These are phyloP conservation scores for Camelus dromedarius DNA, from an alignment of 2,113 vertebrate species.

Conservation along the genomic window DNA sequence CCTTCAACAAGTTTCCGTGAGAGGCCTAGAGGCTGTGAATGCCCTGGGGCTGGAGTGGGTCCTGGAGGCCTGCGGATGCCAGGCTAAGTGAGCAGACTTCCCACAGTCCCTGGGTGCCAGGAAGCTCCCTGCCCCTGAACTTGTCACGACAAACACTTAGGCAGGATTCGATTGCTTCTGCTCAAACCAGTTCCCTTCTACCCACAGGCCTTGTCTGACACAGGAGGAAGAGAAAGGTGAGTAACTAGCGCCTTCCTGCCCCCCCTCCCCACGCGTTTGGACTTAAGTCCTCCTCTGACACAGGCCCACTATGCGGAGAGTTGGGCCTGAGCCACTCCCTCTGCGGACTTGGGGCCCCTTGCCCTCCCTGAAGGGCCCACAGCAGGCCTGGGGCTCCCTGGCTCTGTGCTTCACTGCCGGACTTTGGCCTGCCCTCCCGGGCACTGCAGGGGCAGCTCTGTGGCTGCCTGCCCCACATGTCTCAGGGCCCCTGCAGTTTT, in stretches of 20 bases:
- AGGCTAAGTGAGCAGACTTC: not conserved
- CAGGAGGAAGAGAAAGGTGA: not conserved
- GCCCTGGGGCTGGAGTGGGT: fast-evolving
- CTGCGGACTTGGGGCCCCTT: not conserved
- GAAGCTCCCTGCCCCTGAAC: conserved; percentile 15
- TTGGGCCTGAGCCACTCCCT: not conserved
- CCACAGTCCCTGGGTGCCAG: conserved; percentile 12
- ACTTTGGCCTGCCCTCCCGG: not conserved
- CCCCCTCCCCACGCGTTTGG: fast-evolving
- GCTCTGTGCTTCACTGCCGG: not conserved
- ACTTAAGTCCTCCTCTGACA: not conserved
- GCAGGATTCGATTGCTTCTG: not conserved
- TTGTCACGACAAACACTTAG: not conserved
- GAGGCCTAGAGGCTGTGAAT: fast-evolving
- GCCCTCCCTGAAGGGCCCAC: not conserved
- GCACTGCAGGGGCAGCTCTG: fast-evolving
- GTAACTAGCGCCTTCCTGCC: not conserved
- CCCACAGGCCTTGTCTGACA: fast-evolving
- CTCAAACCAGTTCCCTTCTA: not conserved
- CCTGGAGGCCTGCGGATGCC: not conserved
- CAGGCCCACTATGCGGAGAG: not conserved
- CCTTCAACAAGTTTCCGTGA: not conserved
- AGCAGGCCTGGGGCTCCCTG: not conserved
- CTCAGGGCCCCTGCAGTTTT: not conserved
- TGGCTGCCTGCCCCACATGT: not conserved